These are phyloP conservation scores for Tapirus indicus DNA, from an alignment of 2,797 vertebrate species.

Conservation along the genomic window DNA sequence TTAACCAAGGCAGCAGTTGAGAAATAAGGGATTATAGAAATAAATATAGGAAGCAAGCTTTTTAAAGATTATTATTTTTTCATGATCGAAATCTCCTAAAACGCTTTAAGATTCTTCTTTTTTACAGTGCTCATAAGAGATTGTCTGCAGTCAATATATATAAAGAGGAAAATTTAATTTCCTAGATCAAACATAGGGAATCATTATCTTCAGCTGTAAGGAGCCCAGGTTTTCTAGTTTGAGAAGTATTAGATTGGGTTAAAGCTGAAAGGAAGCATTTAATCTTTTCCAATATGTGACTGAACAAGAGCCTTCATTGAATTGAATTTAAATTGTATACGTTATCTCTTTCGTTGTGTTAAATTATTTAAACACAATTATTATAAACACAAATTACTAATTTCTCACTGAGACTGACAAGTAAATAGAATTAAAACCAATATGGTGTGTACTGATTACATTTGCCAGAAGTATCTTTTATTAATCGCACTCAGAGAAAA, in stretches of 20 bases:
- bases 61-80: not conserved
- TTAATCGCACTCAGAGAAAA: constrained; percentile 34
- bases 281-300: not conserved
- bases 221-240: not conserved
- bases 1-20: not conserved
- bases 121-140: not conserved
- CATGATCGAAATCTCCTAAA: not conserved
- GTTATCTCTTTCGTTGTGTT: not conserved
- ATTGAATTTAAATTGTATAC: constrained; percentile 19
- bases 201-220: not conserved
- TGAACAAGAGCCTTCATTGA: not conserved
- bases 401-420: not conserved
- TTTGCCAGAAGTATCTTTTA: not conserved
- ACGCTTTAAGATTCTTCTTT: not conserved
- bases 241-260: not conserved
- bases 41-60: not conserved
- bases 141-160: not conserved
- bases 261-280: not conserved
- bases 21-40: constrained; percentile 6
- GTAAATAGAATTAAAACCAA: not conserved
- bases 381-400: constrained; percentile 28
- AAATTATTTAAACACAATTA: constrained; percentile 48
- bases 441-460: not conserved
- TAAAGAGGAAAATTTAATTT: not conserved
- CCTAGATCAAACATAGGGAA: not conserved